Conservation (phyloP, 1,140 invertebrate species). For the Drosophila parvula region DNA sequence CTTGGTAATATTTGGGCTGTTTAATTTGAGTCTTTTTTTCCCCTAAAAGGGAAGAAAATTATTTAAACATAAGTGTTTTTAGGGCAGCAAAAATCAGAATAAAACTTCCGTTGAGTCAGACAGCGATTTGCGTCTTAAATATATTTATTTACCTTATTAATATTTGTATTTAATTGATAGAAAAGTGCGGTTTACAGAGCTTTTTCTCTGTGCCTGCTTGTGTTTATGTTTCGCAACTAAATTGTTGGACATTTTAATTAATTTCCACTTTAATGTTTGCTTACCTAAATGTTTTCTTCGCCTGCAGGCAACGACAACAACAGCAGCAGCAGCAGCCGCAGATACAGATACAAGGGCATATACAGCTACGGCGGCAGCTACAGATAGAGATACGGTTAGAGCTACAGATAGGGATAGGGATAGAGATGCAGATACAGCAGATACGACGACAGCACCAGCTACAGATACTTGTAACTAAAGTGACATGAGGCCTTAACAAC, state of each 20-base stretch:
- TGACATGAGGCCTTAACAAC: slow-evolving; percentile 79
- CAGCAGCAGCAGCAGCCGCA: slow-evolving; percentile 6
- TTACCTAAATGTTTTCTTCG: slow-evolving; percentile 59
- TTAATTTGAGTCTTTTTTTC: too few species aligned
- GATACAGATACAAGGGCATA: slow-evolving; percentile 3
- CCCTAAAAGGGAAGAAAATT: too few species aligned
- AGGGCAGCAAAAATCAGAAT: neutral
- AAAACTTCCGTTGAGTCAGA: too few species aligned
- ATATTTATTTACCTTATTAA: neutral
- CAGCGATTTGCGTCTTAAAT: too few species aligned
- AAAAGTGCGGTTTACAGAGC: neutral
- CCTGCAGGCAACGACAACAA: slow-evolving; percentile 45
- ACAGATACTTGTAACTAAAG: slow-evolving; percentile 76
- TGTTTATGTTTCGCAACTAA: slow-evolving; percentile 37
- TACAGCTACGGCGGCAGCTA: slow-evolving; percentile 20
- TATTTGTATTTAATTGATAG: too few species aligned
- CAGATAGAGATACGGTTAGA: neutral
- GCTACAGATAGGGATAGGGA: slow-evolving; percentile 8
- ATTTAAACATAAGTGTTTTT: too few species aligned
- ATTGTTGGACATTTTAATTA: slow-evolving; percentile 59
- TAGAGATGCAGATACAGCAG: slow-evolving; percentile 9
- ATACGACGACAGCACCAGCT: slow-evolving; percentile 33
- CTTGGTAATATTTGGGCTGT: too few species aligned
- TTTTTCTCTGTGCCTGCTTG: neutral
- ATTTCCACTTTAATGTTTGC: slow-evolving; percentile 67